Conservation (phyloP, 2,797 vertebrate species). For the Oreochromis mossambicus region DNA sequence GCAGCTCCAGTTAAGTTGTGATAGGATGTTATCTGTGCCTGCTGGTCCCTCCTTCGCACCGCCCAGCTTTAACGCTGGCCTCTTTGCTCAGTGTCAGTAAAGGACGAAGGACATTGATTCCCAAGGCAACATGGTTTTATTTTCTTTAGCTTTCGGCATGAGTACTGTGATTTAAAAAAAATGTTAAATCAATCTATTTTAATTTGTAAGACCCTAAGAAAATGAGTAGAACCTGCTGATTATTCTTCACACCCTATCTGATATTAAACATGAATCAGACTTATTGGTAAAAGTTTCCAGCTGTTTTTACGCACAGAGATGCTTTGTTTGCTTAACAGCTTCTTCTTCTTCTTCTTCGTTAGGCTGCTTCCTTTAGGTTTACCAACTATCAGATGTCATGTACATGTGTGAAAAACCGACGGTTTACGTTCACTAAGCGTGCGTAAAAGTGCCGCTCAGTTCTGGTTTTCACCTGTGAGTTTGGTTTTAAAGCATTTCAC, state of each 20-base stretch:
- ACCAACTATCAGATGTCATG: not conserved
- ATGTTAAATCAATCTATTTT: not conserved
- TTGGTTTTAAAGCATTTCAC: not conserved
- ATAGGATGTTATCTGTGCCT: conserved; percentile 47
- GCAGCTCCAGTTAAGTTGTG: conserved; percentile 20
- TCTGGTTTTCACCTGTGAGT: not conserved
- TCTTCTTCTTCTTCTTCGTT: not conserved
- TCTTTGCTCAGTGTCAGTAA: not conserved
- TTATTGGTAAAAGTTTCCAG: not conserved
- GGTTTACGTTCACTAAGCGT: not conserved
- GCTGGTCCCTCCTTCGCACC: conserved; percentile 63
- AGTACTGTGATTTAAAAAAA: not conserved
- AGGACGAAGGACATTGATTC: not conserved
- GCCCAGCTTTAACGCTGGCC: conserved; percentile 22
- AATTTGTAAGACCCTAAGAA: not conserved
- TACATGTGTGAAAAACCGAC: not conserved
- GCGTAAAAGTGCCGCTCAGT: conserved; percentile 4
- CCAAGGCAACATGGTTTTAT: not conserved
- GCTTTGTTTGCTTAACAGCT: not conserved
- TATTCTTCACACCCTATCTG: not conserved
- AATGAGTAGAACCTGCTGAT: not conserved
- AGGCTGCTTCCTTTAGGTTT: not conserved
- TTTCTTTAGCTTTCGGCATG: not conserved
- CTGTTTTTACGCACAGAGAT: not conserved
- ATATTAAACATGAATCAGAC: not conserved